Conservation (phyloP, 1,140 invertebrate species). For the Drosophila leontia region DNA sequence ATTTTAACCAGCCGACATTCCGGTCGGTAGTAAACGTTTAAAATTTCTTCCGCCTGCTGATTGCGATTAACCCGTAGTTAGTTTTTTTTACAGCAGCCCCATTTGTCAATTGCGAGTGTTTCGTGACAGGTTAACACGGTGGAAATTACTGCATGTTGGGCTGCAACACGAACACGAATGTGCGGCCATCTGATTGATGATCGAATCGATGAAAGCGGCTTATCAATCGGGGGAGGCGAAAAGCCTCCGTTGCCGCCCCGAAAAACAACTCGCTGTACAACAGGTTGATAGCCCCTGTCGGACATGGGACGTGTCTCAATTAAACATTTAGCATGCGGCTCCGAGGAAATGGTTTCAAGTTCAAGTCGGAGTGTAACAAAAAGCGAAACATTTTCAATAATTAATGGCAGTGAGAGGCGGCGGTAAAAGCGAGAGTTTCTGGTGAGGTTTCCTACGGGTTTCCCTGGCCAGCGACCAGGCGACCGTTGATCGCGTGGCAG, state of each 20-base stretch:
- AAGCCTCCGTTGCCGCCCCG: conserved; percentile 3
- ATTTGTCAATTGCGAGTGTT: conserved; percentile 44
- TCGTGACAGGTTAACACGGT: conserved; percentile 42
- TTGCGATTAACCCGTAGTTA: conserved; percentile 32
- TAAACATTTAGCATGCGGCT: conserved; percentile 50
- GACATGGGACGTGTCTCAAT: conserved; percentile 62
- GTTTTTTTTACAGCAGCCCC: conserved; percentile 34
- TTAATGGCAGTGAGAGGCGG: conserved; percentile 40
- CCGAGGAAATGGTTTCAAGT: conserved; percentile 71
- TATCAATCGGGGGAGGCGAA: conserved; percentile 31
- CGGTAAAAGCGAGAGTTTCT: conserved; percentile 51
- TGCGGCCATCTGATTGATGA: conserved; percentile 50
- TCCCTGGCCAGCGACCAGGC: neutral
- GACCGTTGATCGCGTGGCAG: conserved; percentile 41
- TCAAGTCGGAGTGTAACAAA: conserved; percentile 66
- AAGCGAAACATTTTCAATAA: conserved; percentile 59
- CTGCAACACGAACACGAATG: conserved; percentile 34
- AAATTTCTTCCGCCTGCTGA: conserved; percentile 45
- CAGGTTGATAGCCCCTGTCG: conserved; percentile 60
- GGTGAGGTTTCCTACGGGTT: neutral
- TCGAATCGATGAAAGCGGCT: conserved; percentile 48
- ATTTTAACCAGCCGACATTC: conserved; percentile 3
- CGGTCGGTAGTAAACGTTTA: conserved; percentile 34
- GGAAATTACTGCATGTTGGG: conserved; percentile 26
- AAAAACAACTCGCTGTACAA: conserved; percentile 25